Conservation (phyloP, 2,797 vertebrate species). For the Anniella stebbinsi region DNA sequence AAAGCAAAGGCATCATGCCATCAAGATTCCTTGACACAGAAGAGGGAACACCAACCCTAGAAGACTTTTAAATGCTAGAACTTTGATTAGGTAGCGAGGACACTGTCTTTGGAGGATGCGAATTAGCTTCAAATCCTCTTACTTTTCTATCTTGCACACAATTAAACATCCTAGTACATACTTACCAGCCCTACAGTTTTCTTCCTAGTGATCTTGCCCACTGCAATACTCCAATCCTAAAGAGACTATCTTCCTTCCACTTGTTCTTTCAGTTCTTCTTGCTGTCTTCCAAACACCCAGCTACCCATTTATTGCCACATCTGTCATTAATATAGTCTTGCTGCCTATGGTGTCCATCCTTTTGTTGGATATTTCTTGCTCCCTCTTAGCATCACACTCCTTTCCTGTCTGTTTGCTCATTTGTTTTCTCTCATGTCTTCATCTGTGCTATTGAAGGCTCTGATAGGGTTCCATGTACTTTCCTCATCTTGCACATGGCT, state of each 20-base stretch:
- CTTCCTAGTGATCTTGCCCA: not conserved
- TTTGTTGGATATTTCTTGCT: not conserved
- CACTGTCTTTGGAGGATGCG: not conserved
- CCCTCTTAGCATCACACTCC: not conserved
- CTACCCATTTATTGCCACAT: not conserved
- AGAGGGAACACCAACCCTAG: not conserved
- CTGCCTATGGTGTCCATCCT: not conserved
- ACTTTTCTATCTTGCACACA: not conserved
- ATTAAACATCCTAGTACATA: not conserved
- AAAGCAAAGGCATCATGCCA: not conserved
- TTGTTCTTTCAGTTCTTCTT: not conserved
- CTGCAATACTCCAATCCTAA: not conserved
- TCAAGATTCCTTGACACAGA: not conserved
- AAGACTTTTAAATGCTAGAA: rapidly evolving
- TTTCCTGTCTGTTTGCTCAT: not conserved
- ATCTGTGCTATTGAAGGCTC: not conserved
- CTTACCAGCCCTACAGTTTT: not conserved
- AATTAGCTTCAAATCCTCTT: not conserved
- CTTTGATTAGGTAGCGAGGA: not conserved
- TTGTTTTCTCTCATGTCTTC: not conserved
- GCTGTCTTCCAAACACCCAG: not conserved
- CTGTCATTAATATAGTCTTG: not conserved
- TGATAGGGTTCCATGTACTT: not conserved
- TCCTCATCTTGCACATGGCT: not conserved
- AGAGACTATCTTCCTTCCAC: not conserved